Conservation (phyloP, 2,113 vertebrate species). For the Gallinago media region DNA sequence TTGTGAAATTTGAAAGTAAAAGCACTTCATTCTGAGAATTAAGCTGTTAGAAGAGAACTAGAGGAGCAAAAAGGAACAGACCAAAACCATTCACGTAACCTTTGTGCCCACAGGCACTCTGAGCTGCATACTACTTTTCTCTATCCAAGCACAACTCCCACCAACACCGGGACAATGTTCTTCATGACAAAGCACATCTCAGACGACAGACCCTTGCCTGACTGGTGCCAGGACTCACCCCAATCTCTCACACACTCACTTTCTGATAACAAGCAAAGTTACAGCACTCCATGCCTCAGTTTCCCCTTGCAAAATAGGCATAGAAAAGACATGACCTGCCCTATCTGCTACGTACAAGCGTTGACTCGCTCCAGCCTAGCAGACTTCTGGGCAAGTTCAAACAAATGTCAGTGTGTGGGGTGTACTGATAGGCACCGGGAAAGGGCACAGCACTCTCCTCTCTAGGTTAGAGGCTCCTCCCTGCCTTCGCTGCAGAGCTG, state of each 20-base stretch:
- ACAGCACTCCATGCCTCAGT: background rate
- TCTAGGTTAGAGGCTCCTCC: background rate
- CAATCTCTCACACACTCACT: background rate
- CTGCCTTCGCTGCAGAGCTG: background rate
- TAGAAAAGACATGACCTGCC: background rate
- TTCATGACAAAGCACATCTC: background rate
- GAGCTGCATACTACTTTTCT: background rate
- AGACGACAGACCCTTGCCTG: background rate
- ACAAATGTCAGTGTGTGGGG: background rate
- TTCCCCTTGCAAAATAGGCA: conserved; percentile 17
- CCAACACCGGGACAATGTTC: background rate
- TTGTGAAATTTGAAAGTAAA: background rate
- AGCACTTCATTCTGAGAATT: background rate
- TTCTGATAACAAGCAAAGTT: background rate
- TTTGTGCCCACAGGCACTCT: background rate
- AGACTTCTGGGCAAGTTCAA: conserved; percentile 28
- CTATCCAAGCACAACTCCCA: background rate
- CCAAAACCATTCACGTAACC: background rate
- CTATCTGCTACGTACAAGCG: background rate
- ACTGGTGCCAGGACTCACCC: background rate
- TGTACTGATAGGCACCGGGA: background rate
- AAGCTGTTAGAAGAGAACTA: background rate
- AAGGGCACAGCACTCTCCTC: background rate
- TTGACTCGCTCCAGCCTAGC: background rate
- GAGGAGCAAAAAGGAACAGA: background rate